Evolutionary conservation across 2,113 vertebrate species (phyloP).

Genomic region (Neolamprologus caudopunctatus): DNA sequence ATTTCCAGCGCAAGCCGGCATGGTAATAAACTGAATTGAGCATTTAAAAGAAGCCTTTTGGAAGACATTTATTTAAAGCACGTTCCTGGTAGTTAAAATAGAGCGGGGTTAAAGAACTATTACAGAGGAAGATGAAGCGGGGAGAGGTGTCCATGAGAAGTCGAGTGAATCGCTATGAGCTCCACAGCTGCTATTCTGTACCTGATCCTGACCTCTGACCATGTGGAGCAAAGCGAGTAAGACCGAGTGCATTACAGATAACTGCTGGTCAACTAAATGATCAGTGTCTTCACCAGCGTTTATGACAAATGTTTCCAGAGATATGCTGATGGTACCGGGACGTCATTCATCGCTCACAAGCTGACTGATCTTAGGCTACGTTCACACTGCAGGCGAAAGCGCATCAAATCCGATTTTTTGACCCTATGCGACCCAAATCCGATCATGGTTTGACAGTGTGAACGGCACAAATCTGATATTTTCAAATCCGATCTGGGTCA

Average conservation of each 20-base stretch:
- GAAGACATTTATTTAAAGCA: background rate
- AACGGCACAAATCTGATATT: rapidly evolving
- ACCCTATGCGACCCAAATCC: no score
- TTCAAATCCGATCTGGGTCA: no score
- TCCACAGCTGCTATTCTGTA: background rate
- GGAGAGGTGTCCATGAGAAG: background rate
- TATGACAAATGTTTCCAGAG: background rate
- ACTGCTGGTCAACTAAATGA: rapidly evolving
- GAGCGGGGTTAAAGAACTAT: background rate
- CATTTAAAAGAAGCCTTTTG: background rate
- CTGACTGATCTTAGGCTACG: background rate
- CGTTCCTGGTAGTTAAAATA: background rate
- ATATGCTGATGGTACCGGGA: background rate
- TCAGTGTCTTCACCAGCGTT: background rate
- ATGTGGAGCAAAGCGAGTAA: background rate
- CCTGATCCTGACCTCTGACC: background rate
- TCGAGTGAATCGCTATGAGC: background rate
- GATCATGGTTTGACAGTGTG: rapidly evolving
- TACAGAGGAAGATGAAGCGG: background rate
- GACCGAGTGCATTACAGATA: background rate
- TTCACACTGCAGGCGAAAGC: rapidly evolving
- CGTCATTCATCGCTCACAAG: background rate
- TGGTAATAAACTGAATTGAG: background rate
- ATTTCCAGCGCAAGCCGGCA: background rate
- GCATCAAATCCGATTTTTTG: no score